These are phyloP conservation scores for Sycophila texana DNA, from an alignment of 2,888 invertebrate species.

Conservation along the genomic window DNA sequence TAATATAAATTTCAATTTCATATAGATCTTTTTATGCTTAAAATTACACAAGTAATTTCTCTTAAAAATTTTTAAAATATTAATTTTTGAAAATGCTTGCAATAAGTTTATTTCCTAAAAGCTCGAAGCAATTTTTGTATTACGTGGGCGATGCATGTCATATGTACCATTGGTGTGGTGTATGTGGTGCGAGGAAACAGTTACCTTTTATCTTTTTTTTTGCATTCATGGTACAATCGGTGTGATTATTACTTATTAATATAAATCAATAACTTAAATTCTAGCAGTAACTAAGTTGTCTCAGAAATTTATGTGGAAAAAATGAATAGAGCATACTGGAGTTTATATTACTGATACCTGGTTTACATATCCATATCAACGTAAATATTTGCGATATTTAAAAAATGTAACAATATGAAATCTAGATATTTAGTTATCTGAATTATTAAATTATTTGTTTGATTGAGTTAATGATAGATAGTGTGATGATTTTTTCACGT, in stretches of 20 bases:
- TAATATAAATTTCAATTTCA: constrained; percentile 46
- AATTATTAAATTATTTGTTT: constrained; percentile 15
- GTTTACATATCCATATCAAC: constrained; percentile 24
- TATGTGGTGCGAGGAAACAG: constrained; percentile 46
- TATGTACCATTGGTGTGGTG: constrained; percentile 39
- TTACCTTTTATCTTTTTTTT: constrained; percentile 32
- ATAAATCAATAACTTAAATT: constrained; percentile 55
- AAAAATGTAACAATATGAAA: constrained; percentile 42
- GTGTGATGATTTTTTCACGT: constrained; percentile 12
- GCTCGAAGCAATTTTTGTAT: constrained; percentile 47
- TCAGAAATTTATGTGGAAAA: constrained; percentile 57
- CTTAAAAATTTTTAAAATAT: constrained; percentile 27
- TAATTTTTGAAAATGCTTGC: constrained; percentile 28
- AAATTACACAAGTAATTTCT: constrained; percentile 34
- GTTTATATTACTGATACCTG: constrained; percentile 21
- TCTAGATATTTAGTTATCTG: constrained; percentile 19
- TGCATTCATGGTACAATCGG: constrained; percentile 33
- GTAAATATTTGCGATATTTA: constrained; percentile 45
- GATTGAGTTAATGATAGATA: neutral
- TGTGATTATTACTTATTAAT: constrained; percentile 28
- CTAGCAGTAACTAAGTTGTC: constrained; percentile 57
- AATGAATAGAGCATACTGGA: constrained; percentile 50
- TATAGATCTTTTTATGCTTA: constrained; percentile 34
- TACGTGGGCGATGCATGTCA: constrained; percentile 31
- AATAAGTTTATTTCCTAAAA: constrained; percentile 44